Base-by-base conservation (phyloP, 2,888 invertebrate species). In the Tachystola acroxantha region DNA sequence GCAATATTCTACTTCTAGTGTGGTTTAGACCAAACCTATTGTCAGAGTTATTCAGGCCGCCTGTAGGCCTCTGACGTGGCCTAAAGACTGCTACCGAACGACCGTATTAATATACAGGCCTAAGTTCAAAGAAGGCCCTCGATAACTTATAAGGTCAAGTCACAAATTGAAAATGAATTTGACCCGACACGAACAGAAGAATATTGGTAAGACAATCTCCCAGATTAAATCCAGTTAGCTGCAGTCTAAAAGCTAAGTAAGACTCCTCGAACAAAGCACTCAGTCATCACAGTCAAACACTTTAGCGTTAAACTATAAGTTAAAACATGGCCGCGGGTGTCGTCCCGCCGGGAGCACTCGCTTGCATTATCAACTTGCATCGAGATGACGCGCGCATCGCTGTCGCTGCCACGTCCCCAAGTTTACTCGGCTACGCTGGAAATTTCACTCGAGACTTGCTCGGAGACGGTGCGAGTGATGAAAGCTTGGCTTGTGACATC, bases 381-480 rank as follows among this genome's bases (percentile, higher is more conserved):
- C 59, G 61, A 47, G 80, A 76, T 77, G 85, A 80, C 82, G 79
- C 71, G 68, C 56, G 72, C 75, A 59, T 70, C 65, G 71, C 81
- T 77, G 84, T 81, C 84, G 63, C 69, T 68, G 65, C 75, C 82
- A 79, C 70, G 76, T 78, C 78, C 64, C 76, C 72, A 78, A 85
- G 85, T 85, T 85, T 82, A 72, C 81, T 79, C 76, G 66, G 65
- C 74, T 74, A 64, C 68, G 66, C 55, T 79, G 70, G 74, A 81
- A 81, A 81, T 82, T 81, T 81, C 82, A 76, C 78, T 77, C 74
- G 57, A 75, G 78, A 80, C 78, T 79, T 80, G 72, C 59, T 62
- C 53, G 52, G 37, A 40, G 24, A 38, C 14, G 64, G 64, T 37
- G 16, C 53, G 61, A 70, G 60, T 34, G 24, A 58, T 25, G 37